Percentiles rank a stretch among this genome's conserved stretches.
These are phyloP conservation scores for Hyposoter didymator DNA, from an alignment of 2,888 invertebrate genomes.

Conservation along the genomic window DNA sequence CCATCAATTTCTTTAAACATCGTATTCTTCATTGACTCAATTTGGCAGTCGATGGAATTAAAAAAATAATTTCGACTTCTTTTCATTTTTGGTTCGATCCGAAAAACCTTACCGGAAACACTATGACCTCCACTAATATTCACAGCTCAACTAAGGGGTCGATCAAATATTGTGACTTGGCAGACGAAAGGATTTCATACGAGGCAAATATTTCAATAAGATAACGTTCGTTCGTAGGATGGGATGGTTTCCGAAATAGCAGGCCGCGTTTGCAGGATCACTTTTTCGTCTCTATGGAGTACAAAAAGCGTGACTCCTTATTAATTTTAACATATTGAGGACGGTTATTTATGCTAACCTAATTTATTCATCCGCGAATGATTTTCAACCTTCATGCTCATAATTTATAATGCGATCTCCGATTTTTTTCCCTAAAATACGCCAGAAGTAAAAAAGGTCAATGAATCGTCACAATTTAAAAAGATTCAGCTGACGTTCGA, in stretches of 20 bases:
- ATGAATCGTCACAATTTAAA: no score
- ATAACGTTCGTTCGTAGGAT: slow-evolving; percentile 16
- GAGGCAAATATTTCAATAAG: slow-evolving; percentile 71
- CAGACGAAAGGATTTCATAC: slow-evolving; percentile 68
- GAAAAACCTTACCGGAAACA: slow-evolving; percentile 65
- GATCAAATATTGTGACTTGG: slow-evolving; percentile 72
- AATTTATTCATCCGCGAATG: not conserved
- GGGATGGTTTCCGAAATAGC: not conserved
- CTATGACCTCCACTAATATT: slow-evolving; percentile 42
- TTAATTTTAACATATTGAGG: not conserved
- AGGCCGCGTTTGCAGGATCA: not conserved
- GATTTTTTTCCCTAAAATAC: no score
- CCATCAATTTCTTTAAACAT: not conserved
- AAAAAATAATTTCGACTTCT: no score
- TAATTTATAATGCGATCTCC: not conserved
- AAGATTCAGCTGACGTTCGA: slow-evolving; percentile 1
- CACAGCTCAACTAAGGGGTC: slow-evolving; percentile 46
- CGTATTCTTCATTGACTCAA: not conserved
- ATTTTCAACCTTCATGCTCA: not conserved
- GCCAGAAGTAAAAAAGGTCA: no score
- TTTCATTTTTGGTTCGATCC: slow-evolving; percentile 20
- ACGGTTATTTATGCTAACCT: no score
- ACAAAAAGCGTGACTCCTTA: slow-evolving; percentile 9
- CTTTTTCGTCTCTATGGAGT: slow-evolving; percentile 6
- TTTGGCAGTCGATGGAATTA: not conserved